Evolutionary conservation across 2,113 vertebrate species (phyloP).

Genomic region (Epinephelus fuscoguttatus): DNA sequence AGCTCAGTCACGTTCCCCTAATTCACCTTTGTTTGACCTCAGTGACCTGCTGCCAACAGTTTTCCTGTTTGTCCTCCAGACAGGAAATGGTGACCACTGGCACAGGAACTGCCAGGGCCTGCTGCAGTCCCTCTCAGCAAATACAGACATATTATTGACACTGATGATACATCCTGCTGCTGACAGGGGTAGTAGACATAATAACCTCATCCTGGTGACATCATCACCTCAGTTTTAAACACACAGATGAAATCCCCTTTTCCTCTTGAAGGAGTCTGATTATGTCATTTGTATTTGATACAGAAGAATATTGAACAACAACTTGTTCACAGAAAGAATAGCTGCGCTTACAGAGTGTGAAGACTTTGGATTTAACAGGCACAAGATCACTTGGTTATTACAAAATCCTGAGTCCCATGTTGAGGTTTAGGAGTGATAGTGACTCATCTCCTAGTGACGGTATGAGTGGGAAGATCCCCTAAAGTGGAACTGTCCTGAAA

Average conservation of each 20-base stretch:
- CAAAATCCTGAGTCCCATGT: constrained; percentile 1
- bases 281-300: constrained; percentile 2
- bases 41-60: constrained; percentile 26
- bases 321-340: constrained; percentile 2
- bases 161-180: constrained; percentile 41
- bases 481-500: constrained; percentile 6
- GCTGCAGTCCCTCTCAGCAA: constrained; percentile 45
- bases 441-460: constrained; percentile 28
- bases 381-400: constrained; percentile 2
- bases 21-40: constrained; percentile 50
- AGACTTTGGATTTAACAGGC: neutral
- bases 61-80: constrained; percentile 68
- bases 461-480: constrained; percentile 16
- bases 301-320: neutral
- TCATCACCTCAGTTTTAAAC: constrained; percentile 12
- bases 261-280: neutral
- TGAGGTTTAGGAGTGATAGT: constrained; percentile 12
- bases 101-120: constrained; percentile 50
- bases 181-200: neutral
- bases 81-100: constrained; percentile 65
- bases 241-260: neutral
- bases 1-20: constrained; percentile 8
- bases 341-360: neutral
- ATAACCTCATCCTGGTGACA: constrained; percentile 42
- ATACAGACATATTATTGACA: constrained; percentile 39